Percentiles rank a stretch among this genome's conserved stretches.
Conservation (phyloP, 2,888 invertebrate genomes). For the Teleiodes luculella region DNA sequence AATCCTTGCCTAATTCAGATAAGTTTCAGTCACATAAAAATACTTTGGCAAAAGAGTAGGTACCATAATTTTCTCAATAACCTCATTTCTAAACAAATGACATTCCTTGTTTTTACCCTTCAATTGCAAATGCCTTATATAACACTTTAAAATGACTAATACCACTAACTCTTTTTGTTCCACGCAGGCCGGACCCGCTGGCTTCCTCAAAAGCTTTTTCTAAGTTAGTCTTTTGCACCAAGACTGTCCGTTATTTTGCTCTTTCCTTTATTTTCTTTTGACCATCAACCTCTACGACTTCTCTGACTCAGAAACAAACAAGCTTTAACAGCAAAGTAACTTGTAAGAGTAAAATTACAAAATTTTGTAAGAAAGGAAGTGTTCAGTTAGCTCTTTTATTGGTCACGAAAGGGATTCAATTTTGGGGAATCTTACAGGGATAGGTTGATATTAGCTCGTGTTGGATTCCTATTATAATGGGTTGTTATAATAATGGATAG, state of each 20-base stretch:
- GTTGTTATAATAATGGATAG: neutral
- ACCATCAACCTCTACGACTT: slow-evolving; percentile 58
- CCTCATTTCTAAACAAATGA: no score
- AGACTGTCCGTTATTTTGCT: slow-evolving; percentile 74
- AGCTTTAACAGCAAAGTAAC: slow-evolving; percentile 58
- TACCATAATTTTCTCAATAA: no score
- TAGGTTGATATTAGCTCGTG: neutral
- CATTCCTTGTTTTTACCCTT: no score
- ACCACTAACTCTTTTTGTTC: slow-evolving; percentile 49
- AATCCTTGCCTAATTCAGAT: no score
- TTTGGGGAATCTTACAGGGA: slow-evolving; percentile 7
- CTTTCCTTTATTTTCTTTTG: slow-evolving; percentile 56
- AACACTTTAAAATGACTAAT: slow-evolving; percentile 30
- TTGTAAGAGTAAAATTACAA: slow-evolving; percentile 54
- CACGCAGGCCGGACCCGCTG: slow-evolving; percentile 92
- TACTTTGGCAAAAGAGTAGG: no score
- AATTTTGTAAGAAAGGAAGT: slow-evolving; percentile 64
- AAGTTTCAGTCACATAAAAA: no score
- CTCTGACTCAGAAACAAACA: slow-evolving; percentile 47
- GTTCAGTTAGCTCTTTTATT: slow-evolving; percentile 58
- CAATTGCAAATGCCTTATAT: neutral
- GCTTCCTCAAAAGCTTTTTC: slow-evolving; percentile 97
- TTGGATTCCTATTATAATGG: neutral
- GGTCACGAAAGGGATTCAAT: slow-evolving; percentile 14
- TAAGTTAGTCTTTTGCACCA: slow-evolving; percentile 81